These are phyloP conservation scores for Xiphorhynchus elegans DNA, from an alignment of 2,113 vertebrate species.

Conservation along the genomic window DNA sequence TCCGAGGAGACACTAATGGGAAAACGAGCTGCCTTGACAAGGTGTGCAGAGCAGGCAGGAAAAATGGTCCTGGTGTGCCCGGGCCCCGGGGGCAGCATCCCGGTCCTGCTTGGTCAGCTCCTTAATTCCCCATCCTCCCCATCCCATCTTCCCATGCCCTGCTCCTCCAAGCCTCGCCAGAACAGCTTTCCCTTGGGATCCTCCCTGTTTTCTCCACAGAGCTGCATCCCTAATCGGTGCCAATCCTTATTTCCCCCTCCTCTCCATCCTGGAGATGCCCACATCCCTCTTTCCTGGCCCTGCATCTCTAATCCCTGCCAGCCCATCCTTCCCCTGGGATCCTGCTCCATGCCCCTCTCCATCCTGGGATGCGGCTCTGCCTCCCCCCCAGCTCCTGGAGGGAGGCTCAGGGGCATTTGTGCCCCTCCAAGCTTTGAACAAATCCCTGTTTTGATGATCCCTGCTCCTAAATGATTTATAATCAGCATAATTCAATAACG, in stretches of 20 bases:
- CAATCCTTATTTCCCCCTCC: not conserved
- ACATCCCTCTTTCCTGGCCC: accelerated
- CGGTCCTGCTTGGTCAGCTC: accelerated
- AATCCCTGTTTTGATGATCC: constrained; percentile 2
- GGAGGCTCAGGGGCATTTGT: not conserved
- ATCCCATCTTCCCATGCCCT: accelerated
- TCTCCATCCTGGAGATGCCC: not conserved
- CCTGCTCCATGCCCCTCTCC: not conserved
- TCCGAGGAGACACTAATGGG: constrained; percentile 16
- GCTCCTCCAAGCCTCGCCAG: not conserved
- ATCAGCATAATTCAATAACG: not conserved
- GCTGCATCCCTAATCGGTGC: not conserved
- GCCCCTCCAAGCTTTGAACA: not conserved
- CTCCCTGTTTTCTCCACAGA: not conserved
- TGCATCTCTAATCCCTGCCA: not conserved
- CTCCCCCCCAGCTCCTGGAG: accelerated
- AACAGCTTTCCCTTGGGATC: not conserved
- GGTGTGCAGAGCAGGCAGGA: not conserved
- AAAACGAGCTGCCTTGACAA: not conserved
- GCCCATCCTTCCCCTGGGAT: not conserved
- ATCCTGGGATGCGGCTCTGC: not conserved
- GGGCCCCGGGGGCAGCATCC: not conserved
- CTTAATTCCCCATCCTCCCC: too few species aligned
- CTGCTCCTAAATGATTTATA: not conserved
- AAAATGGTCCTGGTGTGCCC: accelerated